Evolutionary conservation across 2,797 vertebrate species (phyloP).

Genomic region (Hyperoplus immaculatus): DNA sequence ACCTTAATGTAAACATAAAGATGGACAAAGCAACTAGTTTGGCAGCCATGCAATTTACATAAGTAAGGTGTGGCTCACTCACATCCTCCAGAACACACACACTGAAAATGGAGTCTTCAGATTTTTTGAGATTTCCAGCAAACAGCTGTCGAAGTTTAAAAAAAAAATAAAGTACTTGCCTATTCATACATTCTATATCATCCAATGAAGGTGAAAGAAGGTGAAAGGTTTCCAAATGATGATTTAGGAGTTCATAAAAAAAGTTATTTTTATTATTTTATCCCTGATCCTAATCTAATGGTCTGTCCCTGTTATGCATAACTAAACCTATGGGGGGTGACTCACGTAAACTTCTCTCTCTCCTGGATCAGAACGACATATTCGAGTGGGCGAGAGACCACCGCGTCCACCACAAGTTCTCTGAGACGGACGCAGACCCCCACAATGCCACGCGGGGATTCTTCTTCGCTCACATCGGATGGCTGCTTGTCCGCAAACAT

Average conservation of each 20-base stretch:
- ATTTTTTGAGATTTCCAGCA: neutral
- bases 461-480: constrained; percentile 96
- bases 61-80: neutral
- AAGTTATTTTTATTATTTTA: constrained; percentile 20
- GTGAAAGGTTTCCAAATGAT: neutral
- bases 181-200: neutral
- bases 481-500: constrained; percentile 96
- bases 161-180: neutral
- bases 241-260: neutral
- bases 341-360: constrained; percentile 12
- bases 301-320: neutral
- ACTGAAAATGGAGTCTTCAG: neutral
- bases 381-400: constrained; percentile 95
- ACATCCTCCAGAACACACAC: neutral
- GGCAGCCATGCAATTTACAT: neutral
- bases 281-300: constrained; percentile 44
- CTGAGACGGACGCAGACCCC: constrained; percentile 94
- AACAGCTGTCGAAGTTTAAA: neutral
- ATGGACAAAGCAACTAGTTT: neutral
- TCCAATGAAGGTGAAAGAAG: neutral
- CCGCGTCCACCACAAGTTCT: constrained; percentile 94
- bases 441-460: constrained; percentile 93
- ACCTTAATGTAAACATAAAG: too few species aligned
- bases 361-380: constrained; percentile 89
- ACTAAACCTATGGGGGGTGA: neutral